Conservation (phyloP, 2,113 vertebrate species). For the Dicerorhinus sumatrensis region DNA sequence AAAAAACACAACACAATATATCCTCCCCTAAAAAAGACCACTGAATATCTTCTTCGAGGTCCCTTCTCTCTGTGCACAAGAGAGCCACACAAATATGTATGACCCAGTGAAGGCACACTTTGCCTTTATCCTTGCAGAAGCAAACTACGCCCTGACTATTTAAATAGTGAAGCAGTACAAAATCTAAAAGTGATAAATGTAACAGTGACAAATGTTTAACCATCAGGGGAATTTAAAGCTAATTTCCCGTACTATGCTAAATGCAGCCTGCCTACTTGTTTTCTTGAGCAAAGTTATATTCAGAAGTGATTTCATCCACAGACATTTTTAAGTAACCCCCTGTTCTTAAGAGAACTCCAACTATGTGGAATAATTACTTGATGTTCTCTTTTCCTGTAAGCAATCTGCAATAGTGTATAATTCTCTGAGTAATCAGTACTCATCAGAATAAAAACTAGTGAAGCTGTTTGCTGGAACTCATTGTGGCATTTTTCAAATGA, state of each 20-base stretch:
- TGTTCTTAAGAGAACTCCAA: conserved; percentile 52
- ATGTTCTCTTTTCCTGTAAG: conserved; percentile 62
- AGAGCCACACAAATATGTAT: neutral
- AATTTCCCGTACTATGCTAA: neutral
- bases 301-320: conserved; percentile 65
- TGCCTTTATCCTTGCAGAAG: neutral
- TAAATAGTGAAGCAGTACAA: neutral
- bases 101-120: neutral
- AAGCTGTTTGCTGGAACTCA: neutral
- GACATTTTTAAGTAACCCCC: conserved; percentile 27
- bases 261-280: neutral
- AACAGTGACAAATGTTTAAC: neutral
- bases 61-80: neutral
- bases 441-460: conserved; percentile 28
- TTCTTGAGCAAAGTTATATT: conserved; percentile 43
- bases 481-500: neutral
- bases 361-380: conserved; percentile 48
- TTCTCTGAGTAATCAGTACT: conserved; percentile 31
- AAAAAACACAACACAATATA: neutral
- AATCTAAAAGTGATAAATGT: neutral
- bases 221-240: neutral
- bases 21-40: neutral
- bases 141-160: neutral
- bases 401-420: neutral
- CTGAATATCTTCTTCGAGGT: neutral